Base-by-base conservation (phyloP, 2,888 invertebrate species). In the Eurytoma adleriae region DNA sequence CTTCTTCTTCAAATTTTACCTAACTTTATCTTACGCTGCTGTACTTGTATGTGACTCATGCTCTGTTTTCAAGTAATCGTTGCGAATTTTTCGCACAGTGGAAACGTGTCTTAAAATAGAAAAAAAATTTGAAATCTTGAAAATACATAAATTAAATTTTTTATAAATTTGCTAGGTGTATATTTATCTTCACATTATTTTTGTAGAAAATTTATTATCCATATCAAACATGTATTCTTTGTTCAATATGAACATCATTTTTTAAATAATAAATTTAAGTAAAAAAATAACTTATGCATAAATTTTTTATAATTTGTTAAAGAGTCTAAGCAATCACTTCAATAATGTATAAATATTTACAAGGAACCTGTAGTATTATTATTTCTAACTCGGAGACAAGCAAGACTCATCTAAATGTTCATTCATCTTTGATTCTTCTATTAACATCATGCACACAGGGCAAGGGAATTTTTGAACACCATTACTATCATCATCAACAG, bases 401-500 rank as follows among this genome's bases (percentile, higher is more conserved):
- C 93, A 93, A 4, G 81, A 40, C 7, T 7, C 67, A 88, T 94
- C 93, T 73, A 95, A 92, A 91, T 95, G 95, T 1, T 86, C 83
- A 86, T 93, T 93, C 93, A 94, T 94, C 40, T 91, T 89, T 40
- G 82, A 85, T 84, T 92, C 91, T 83, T 92, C 90, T 59, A 94
- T 85, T 88, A 93, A 90, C 82, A 91, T 83, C 85, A 93, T 91
- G 85, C 95, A 95, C 86, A 93, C 92, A 0, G 94, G 95, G 85
- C 94, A 95, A 0, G 93, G 93, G 1, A 89, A 90, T 40, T 40
- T 40, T 40, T 40, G 4, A 40, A 10, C 7, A 0, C 40, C 40
- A 7, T 40, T 10, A 40, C 7, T 10, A 10, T 40, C 40, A 85
- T 91, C 56, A n/a, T 82, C 64, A 62, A 59, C 54, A 62, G 77